These are phyloP conservation scores for Aythya baeri DNA, from an alignment of 2,113 vertebrate genomes.

Conservation along the genomic window DNA sequence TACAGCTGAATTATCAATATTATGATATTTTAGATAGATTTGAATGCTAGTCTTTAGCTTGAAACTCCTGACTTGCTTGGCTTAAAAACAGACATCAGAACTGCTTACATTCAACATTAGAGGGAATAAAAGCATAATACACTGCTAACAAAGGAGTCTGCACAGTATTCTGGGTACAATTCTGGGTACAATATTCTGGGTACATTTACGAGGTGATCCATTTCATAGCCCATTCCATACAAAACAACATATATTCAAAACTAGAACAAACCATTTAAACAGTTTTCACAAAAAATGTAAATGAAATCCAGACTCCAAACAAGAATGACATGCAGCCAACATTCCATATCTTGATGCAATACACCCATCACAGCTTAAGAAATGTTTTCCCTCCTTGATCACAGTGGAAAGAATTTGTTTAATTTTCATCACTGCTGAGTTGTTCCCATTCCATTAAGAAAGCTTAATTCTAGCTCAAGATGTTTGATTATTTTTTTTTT, in stretches of 20 bases:
- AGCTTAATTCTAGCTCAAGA: slow-evolving; percentile 21
- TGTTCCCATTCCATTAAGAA: slow-evolving; percentile 19
- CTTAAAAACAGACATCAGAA: neutral
- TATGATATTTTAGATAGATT: neutral
- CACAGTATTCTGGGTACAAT: neutral
- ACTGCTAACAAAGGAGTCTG: neutral
- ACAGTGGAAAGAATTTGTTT: neutral
- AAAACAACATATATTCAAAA: neutral
- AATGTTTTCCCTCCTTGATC: neutral
- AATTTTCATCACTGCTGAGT: neutral
- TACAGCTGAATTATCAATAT: neutral
- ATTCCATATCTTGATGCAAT: neutral
- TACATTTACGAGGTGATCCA: neutral
- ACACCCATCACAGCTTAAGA: neutral
- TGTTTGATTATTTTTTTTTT: neutral
- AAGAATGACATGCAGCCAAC: neutral
- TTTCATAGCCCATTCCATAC: neutral
- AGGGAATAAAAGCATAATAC: neutral
- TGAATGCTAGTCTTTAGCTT: neutral
- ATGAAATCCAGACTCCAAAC: neutral
- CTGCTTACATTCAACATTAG: neutral
- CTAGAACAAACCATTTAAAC: neutral
- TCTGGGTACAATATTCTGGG: neutral
- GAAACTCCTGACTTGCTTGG: neutral
- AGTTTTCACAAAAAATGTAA: neutral